Percentiles rank a stretch among this genome's conserved stretches.
These are phyloP conservation scores for Oithona nana DNA, from an alignment of 2,888 invertebrate genomes.

Conservation along the genomic window DNA sequence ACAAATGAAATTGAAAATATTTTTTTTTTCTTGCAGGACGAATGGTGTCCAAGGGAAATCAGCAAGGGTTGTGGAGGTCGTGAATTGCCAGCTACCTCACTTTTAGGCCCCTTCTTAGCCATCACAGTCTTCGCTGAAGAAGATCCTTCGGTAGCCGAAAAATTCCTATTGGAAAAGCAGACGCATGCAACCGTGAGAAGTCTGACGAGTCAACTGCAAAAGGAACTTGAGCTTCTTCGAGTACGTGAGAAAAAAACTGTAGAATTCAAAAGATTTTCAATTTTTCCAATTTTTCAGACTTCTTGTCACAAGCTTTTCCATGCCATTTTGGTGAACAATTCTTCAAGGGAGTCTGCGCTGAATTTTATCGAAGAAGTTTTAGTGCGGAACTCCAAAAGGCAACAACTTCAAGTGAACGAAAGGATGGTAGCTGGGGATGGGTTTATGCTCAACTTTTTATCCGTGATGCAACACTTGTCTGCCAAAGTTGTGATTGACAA, in stretches of 20 bases:
- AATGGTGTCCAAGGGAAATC: slow-evolving; percentile 46
- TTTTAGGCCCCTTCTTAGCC: slow-evolving; percentile 74
- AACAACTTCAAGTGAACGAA: slow-evolving; percentile 65
- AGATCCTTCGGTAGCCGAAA: slow-evolving; percentile 67
- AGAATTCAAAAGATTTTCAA: too few species aligned
- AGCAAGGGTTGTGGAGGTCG: slow-evolving; percentile 58
- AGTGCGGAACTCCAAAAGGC: slow-evolving; percentile 60
- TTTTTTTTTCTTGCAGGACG: slow-evolving; percentile 29
- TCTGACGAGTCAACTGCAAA: slow-evolving; percentile 18
- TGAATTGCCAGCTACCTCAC: slow-evolving; percentile 65
- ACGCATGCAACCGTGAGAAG: background rate
- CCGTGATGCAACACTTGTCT: slow-evolving; percentile 71
- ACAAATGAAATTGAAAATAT: too few species aligned
- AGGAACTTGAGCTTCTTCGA: slow-evolving; percentile 19
- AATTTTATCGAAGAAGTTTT: slow-evolving; percentile 58
- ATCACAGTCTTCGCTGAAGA: slow-evolving; percentile 86
- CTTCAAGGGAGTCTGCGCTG: slow-evolving; percentile 57
- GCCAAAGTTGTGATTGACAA: slow-evolving; percentile 56
- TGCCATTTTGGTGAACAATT: slow-evolving; percentile 38
- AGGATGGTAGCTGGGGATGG: slow-evolving; percentile 74
- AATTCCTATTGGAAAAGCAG: slow-evolving; percentile 25
- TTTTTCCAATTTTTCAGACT: slow-evolving; percentile 28
- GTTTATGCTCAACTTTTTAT: slow-evolving; percentile 80
- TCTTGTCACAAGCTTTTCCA: slow-evolving; percentile 63
- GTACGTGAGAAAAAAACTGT: background rate